Percentiles rank a stretch among this genome's conserved stretches.
phyloP scores from a whole-genome alignment of 53 echinoderm and acorn worm genomes.

The Henricia sp. region DNA sequence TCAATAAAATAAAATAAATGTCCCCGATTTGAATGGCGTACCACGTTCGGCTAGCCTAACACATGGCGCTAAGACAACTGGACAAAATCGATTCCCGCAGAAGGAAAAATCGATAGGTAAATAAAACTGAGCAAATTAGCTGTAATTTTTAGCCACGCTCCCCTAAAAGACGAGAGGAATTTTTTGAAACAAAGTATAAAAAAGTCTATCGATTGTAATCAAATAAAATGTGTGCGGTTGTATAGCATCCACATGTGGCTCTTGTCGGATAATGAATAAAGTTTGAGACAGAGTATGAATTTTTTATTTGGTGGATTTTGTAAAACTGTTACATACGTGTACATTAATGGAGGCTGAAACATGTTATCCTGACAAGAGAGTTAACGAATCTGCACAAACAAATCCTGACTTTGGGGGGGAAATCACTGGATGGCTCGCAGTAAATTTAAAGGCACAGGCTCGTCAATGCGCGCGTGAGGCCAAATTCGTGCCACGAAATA shows the following conservation, averaged over 20 bases:
- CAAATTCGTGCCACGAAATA: no score
- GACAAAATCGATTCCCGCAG: conserved; percentile 12
- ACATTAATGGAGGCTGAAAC: no score
- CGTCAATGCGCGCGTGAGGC: no score
- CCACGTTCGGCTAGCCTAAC: background rate
- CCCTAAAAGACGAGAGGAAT: background rate
- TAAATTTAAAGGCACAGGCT: no score
- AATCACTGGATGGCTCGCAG: no score
- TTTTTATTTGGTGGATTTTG: background rate
- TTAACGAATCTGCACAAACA: no score
- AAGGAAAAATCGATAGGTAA: conserved; percentile 25
- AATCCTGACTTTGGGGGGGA: no score
- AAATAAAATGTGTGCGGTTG: no score
- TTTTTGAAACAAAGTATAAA: background rate
- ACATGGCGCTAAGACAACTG: background rate
- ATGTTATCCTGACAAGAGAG: no score
- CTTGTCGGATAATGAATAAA: conserved; percentile 6
- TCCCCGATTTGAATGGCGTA: background rate
- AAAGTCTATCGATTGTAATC: conserved; percentile 1
- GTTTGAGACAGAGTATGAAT: background rate
- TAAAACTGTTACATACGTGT: no score
- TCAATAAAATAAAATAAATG: conserved; percentile 24
- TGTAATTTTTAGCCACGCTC: background rate
- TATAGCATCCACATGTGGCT: background rate
- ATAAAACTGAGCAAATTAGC: conserved; percentile 38